Conservation (phyloP, 2,888 invertebrate genomes). For the Agonopterix subpropinquella region DNA sequence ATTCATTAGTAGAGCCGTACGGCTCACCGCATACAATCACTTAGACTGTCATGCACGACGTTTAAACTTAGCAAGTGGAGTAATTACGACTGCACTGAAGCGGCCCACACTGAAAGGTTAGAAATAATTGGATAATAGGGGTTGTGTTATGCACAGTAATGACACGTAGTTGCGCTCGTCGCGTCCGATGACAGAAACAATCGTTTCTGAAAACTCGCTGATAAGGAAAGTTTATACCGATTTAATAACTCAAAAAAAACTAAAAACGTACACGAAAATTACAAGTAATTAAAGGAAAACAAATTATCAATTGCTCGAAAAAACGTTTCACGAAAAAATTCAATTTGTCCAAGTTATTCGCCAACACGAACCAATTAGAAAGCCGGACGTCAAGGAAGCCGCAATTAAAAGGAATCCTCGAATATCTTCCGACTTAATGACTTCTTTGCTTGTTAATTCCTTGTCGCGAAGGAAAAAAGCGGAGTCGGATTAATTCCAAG, state of each 20-base stretch:
- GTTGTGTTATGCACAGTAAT: slow-evolving; percentile 59
- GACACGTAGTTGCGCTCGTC: slow-evolving; percentile 48
- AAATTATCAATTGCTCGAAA: slow-evolving; percentile 8
- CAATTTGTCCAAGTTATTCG: slow-evolving; percentile 57
- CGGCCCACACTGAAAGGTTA: slow-evolving; percentile 61
- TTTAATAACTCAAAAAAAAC: slow-evolving; percentile 1
- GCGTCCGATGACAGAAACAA: slow-evolving; percentile 21
- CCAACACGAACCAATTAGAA: slow-evolving; percentile 70
- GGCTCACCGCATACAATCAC: slow-evolving; percentile 61
- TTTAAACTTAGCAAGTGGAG: slow-evolving; percentile 52
- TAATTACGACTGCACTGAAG: slow-evolving; percentile 31
- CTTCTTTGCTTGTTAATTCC: slow-evolving; percentile 76
- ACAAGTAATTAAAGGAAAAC: slow-evolving; percentile 10
- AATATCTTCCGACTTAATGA: slow-evolving; percentile 74
- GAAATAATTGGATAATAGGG: slow-evolving; percentile 71
- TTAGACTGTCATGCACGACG: slow-evolving; percentile 67
- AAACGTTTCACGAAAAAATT: slow-evolving; percentile 40
- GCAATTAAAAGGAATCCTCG: slow-evolving; percentile 72
- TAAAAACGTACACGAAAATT: neutral
- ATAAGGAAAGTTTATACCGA: neutral
- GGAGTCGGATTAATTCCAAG: slow-evolving; percentile 73
- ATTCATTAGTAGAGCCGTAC: slow-evolving; percentile 58
- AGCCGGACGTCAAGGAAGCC: slow-evolving; percentile 63
- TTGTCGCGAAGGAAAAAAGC: slow-evolving; percentile 71
- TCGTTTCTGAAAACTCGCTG: slow-evolving; percentile 5